Base-by-base conservation (phyloP, 2,888 invertebrate genomes). In the Elmis aenea region DNA sequence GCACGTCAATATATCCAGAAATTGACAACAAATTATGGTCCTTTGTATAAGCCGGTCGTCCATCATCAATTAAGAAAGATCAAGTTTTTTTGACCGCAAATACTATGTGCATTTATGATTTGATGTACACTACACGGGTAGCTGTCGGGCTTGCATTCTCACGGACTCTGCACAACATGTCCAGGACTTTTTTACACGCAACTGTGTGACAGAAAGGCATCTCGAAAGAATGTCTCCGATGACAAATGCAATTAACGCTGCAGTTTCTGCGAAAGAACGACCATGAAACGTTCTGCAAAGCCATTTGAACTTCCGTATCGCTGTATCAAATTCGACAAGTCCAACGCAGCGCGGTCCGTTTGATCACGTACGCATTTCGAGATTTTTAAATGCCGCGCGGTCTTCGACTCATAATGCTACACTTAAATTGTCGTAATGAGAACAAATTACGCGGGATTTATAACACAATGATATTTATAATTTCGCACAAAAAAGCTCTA, bases 1-100 rank as follows among this genome's bases (percentile, higher is more conserved):
- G 59, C 58, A 59, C 62, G 62, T 65, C 64, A 60, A 64, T 63
- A 66, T 64, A 63, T 64, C 63, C 62, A 64, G 66, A 66, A 66
- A 68, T 68, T 61, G 66, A 65, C 65, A 68, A 67, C 68, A 68
- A 67, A 68, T 68, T 67, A 68, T 66, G 64, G 62, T 60, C 62
- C 66, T 68, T 68, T 68, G 67, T 67, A 56, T 57, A 50, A 48
- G 58, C 62, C 63, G 64, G 61, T 62, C 66, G 61, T 66, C 53
- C 60, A 65, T 67, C 66, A 67, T 67, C 66, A 67, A 66, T 66
- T 67, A 67, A 50, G 51, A 41, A 48, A n/a, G n/a, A 49, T 52
- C 59, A 35, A 56, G 55, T 59, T 62, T 62, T 61, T n/a, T 60
- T 51, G 49, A 41, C 32, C 21, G 30, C 33, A 34, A 34, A 42